Conservation (phyloP, 2,113 vertebrate genomes). For the Chaetura pelagica region DNA sequence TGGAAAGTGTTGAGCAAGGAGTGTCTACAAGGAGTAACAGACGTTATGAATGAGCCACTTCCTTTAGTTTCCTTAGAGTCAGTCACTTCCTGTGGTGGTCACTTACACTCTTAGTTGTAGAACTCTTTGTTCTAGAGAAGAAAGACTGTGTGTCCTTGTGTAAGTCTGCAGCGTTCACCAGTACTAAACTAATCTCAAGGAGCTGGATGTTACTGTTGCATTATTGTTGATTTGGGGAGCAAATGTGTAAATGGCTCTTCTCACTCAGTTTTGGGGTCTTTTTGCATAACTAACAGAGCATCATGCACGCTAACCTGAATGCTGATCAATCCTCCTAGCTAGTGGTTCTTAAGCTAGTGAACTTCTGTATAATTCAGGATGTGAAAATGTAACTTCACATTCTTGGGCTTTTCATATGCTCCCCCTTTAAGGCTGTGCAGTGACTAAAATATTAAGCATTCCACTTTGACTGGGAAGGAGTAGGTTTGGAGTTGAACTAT, state of each 20-base stretch:
- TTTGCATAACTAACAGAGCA: background rate
- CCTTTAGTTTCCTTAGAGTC: background rate
- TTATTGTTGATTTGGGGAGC: background rate
- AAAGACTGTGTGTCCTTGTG: background rate
- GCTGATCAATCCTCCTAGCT: background rate
- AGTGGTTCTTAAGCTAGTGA: background rate
- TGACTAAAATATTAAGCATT: background rate
- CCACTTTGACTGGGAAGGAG: background rate
- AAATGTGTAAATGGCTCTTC: background rate
- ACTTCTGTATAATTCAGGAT: background rate
- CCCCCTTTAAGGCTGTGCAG: background rate
- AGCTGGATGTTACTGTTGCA: background rate
- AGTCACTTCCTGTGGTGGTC: background rate
- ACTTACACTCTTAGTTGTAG: background rate
- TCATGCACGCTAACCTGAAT: background rate
- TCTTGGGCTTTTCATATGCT: background rate
- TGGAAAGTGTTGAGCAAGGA: background rate
- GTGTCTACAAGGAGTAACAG: background rate
- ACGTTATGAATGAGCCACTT: background rate
- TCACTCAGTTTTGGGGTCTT: background rate
- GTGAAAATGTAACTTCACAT: background rate
- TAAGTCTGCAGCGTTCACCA: background rate
- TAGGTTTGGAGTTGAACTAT: background rate
- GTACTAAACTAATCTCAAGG: background rate
- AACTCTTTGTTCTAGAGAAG: background rate